phyloP scores from a whole-genome alignment of 1,140 invertebrate genomes.

The Coptotermes formosanus region DNA sequence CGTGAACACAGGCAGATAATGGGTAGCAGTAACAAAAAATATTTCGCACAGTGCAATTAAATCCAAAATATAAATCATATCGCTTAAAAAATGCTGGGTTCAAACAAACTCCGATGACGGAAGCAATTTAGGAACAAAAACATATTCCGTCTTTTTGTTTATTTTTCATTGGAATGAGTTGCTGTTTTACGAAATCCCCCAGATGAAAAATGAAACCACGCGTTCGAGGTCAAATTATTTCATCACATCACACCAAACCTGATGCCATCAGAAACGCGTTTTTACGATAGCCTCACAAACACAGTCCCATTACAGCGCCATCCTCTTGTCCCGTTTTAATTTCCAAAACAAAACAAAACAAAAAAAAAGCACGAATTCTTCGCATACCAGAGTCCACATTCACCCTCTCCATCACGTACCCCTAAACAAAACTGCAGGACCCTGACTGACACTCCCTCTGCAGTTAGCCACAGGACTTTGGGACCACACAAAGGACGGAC shows the following conservation, averaged over 20 bases:
- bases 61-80: constrained; percentile 18
- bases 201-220: not conserved
- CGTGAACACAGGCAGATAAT: not conserved
- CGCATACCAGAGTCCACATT: not conserved
- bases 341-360: not conserved
- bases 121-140: not conserved
- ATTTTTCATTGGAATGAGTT: not conserved
- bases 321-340: not conserved
- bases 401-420: not conserved
- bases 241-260: not conserved
- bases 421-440: not conserved
- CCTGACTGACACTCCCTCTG: not conserved
- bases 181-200: constrained; percentile 10
- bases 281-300: not conserved
- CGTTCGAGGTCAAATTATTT: constrained; percentile 10
- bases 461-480: not conserved
- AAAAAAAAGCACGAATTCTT: not conserved
- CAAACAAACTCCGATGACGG: not conserved
- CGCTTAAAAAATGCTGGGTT: not conserved
- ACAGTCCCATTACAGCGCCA: not conserved
- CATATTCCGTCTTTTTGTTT: not conserved
- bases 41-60: not conserved
- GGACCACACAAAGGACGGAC: not conserved
- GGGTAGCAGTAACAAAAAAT: not conserved
- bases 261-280: not conserved